Evolutionary conservation across 2,888 invertebrate species (phyloP).

Genomic region (Dasypolia templi): DNA sequence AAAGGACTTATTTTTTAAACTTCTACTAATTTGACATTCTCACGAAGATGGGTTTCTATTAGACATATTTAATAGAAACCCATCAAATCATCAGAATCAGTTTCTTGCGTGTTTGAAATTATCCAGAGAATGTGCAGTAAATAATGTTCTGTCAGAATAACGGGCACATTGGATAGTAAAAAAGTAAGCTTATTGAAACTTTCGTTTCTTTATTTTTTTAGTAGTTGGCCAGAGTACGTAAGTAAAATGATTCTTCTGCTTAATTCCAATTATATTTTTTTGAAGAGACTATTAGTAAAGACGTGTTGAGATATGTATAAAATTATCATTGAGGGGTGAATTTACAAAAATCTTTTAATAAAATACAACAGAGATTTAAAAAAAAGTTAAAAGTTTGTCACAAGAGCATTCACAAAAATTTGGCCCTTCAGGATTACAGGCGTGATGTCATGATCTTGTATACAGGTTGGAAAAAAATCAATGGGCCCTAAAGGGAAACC

Average conservation of each 20-base stretch:
- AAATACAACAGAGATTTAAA: background rate
- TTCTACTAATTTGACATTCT: background rate
- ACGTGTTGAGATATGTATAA: constrained; percentile 13
- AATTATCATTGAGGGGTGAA: background rate
- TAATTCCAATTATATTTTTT: background rate
- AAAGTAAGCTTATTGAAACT: background rate
- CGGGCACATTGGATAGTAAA: background rate
- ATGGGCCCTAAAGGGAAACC: too few species aligned
- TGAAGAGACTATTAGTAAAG: background rate
- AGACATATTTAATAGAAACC: background rate
- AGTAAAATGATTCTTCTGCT: background rate
- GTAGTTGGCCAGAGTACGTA: background rate
- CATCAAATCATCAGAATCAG: too few species aligned
- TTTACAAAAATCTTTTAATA: background rate
- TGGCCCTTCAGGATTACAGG: background rate
- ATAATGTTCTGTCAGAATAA: background rate
- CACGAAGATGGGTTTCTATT: background rate
- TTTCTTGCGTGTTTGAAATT: background rate
- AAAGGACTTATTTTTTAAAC: too few species aligned
- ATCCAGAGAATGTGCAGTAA: background rate
- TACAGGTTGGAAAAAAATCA: too few species aligned
- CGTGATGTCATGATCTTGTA: background rate
- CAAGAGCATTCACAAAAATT: too few species aligned
- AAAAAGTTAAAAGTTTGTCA: too few species aligned
- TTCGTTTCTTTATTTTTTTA: background rate